phyloP scores from a whole-genome alignment of 2,888 invertebrate genomes.

The Dasysyrphus tricinctus region DNA sequence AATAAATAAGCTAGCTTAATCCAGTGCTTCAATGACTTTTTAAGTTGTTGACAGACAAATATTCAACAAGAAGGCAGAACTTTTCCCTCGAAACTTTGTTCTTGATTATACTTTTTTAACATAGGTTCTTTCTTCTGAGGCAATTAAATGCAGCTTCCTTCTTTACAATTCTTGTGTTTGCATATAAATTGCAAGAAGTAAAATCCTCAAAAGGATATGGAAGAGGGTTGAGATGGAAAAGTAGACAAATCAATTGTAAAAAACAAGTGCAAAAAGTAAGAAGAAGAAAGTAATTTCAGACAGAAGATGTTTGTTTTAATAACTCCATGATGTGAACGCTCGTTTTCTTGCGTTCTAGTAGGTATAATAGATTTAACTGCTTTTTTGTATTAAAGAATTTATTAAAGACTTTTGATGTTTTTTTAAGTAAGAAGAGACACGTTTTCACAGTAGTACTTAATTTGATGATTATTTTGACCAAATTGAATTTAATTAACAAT shows the following conservation, averaged over 20 bases:
- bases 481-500: too few species aligned
- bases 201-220: conserved; percentile 30
- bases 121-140: conserved; percentile 33
- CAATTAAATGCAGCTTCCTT: conserved; percentile 78
- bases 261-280: conserved; percentile 44
- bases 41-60: conserved; percentile 75
- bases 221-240: conserved; percentile 18
- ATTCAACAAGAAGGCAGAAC: conserved; percentile 60
- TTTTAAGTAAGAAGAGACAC: background rate
- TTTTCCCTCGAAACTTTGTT: conserved; percentile 55
- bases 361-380: background rate
- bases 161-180: conserved; percentile 66
- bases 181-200: conserved; percentile 63
- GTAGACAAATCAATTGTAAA: conserved; percentile 50
- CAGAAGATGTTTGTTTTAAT: conserved; percentile 64
- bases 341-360: background rate
- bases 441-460: background rate
- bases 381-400: background rate
- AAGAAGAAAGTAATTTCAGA: conserved; percentile 38
- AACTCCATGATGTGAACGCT: conserved; percentile 33
- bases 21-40: conserved; percentile 68
- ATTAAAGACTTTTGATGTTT: background rate
- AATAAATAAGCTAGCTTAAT: conserved; percentile 73
- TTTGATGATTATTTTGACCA: too few species aligned
- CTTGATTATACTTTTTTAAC: conserved; percentile 11